phyloP scores from a whole-genome alignment of 1,140 invertebrate species.

The Leptonema lineaticorne region DNA sequence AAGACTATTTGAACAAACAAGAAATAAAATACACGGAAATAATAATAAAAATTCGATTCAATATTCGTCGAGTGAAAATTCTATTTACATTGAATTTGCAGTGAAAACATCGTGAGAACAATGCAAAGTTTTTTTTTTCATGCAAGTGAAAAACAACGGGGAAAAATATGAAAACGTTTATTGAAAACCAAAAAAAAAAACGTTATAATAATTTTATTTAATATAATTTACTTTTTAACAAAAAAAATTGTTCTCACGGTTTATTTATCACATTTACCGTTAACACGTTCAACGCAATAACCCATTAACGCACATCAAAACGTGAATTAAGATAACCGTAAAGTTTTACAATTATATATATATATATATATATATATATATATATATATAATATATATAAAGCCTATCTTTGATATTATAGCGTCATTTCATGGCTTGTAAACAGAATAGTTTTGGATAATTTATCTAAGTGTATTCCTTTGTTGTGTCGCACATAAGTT shows the following conservation, averaged over 20 bases:
- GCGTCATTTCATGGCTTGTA: not conserved
- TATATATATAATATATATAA: too few species aligned
- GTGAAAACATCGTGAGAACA: not conserved
- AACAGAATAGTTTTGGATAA: not conserved
- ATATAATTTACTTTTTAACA: too few species aligned
- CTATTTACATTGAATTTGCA: not conserved
- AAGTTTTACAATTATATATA: too few species aligned
- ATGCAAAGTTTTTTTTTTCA: not conserved
- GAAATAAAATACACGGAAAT: too few species aligned
- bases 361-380: too few species aligned
- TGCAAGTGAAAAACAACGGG: not conserved
- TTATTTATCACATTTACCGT: not conserved
- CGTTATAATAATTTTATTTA: too few species aligned
- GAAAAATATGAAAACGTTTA: too few species aligned
- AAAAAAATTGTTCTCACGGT: too few species aligned
- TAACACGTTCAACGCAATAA: not conserved
- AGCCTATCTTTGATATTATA: not conserved
- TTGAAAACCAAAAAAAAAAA: too few species aligned
- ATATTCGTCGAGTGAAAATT: not conserved
- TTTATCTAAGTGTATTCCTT: slow-evolving; percentile 16
- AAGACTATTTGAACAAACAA: too few species aligned
- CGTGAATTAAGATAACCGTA: not conserved
- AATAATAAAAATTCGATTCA: not conserved
- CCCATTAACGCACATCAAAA: not conserved
- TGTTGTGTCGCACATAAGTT: not conserved